Percentiles rank a stretch among this genome's conserved stretches.
Conservation (phyloP, 2,797 vertebrate genomes). For the Synaphobranchus kaupii region DNA sequence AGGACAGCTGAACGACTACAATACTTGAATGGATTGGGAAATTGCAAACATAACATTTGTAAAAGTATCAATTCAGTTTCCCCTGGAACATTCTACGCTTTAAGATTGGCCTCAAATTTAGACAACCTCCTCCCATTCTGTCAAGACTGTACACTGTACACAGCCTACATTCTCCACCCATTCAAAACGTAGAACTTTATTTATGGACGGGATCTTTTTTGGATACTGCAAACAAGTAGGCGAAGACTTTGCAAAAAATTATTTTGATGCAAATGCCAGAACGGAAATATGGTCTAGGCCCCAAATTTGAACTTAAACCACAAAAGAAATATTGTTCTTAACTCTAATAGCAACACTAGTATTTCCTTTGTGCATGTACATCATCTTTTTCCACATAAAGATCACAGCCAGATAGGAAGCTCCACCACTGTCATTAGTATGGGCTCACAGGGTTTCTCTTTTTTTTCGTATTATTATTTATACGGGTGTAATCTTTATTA, state of each 20-base stretch:
- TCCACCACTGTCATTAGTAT: conserved; percentile 71
- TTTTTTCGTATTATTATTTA: conserved; percentile 55
- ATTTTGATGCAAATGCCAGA: conserved; percentile 71
- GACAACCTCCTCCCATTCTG: no score
- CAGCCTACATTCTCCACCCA: no score
- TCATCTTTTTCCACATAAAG: conserved; percentile 57
- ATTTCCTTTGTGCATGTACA: conserved; percentile 56
- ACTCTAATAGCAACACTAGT: conserved; percentile 63
- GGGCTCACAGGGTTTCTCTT: conserved; percentile 64
- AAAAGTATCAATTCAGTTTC: no score
- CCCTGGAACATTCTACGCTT: no score
- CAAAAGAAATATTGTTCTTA: conserved; percentile 69
- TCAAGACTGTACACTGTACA: no score
- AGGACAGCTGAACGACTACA: no score
- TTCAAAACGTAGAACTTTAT: conserved; percentile 23
- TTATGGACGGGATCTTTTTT: conserved; percentile 60
- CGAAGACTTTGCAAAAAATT: conserved; percentile 62
- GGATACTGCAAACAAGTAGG: conserved; percentile 67
- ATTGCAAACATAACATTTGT: no score
- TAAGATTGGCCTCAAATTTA: no score
- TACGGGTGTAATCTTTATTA: not conserved
- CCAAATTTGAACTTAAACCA: conserved; percentile 70
- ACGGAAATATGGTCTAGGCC: conserved; percentile 73
- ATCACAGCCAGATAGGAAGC: conserved; percentile 64
- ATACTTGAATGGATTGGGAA: no score